Evolutionary conservation across 2,888 invertebrate genomes (phyloP).

Genomic region (Chrysolina americana): DNA sequence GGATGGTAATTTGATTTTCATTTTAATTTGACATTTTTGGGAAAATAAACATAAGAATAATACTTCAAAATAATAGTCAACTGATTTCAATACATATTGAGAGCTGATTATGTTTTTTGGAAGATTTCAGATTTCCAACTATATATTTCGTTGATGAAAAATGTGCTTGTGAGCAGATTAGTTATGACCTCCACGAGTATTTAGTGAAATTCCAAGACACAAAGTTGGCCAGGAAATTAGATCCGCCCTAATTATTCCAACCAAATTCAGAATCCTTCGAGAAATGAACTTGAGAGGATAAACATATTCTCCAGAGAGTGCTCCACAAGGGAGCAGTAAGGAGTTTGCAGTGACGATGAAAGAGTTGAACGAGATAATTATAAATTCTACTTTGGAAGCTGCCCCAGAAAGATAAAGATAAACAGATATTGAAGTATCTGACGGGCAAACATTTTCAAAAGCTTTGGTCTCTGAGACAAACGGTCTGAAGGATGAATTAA

Average conservation of each 20-base stretch:
- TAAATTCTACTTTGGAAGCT: not conserved
- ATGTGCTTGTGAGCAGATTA: not conserved
- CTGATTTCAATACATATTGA: too few relatives aligned
- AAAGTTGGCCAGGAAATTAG: not conserved
- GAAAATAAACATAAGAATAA: too few relatives aligned
- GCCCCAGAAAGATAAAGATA: not conserved
- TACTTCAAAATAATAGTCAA: too few relatives aligned
- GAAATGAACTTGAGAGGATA: slow-evolving; percentile 10
- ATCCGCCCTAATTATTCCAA: not conserved
- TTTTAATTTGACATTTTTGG: too few relatives aligned
- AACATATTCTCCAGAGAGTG: not conserved
- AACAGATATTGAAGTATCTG: not conserved
- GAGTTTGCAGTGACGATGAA: not conserved
- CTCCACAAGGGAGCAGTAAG: not conserved
- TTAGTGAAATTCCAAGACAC: not conserved
- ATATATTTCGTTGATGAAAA: too few relatives aligned
- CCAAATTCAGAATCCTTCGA: slow-evolving; percentile 10
- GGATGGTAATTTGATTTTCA: too few relatives aligned
- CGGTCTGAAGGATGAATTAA: not conserved
- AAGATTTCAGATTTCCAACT: too few relatives aligned
- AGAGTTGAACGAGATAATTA: slow-evolving; percentile 12
- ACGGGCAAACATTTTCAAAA: not conserved
- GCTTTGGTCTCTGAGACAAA: not conserved
- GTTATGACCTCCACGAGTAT: not conserved
- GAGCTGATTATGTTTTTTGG: too few relatives aligned